A percentile compares a stretch with the other conserved stretches of the same genome.
These are phyloP conservation scores for Nematopogon swammerdamellus DNA, from an alignment of 2,888 invertebrate species.

Conservation along the genomic window DNA sequence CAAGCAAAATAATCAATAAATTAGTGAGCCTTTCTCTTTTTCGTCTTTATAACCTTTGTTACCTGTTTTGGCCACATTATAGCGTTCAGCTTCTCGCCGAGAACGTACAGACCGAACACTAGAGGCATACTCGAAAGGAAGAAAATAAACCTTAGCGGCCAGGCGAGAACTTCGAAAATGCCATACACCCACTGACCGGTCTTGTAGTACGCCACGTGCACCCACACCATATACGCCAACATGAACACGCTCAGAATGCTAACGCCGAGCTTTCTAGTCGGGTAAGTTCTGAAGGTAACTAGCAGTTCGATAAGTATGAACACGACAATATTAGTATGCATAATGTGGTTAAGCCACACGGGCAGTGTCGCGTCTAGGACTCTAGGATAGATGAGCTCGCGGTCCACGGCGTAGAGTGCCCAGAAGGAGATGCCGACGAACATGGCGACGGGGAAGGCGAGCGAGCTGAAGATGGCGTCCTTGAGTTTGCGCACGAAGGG, in stretches of 20 bases:
- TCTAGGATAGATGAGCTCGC: constrained; percentile 86
- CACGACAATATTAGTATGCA: constrained; percentile 85
- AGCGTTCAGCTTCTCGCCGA: constrained; percentile 71
- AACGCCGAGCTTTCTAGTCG: constrained; percentile 63
- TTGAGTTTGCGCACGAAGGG: constrained; percentile 67
- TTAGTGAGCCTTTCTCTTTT: constrained; percentile 51
- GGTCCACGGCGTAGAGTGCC: constrained; percentile 83
- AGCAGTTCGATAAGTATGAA: constrained; percentile 75
- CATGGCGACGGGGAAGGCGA: constrained; percentile 77
- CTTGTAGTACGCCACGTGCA: constrained; percentile 69
- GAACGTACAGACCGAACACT: constrained; percentile 59
- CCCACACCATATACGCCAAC: constrained; percentile 73
- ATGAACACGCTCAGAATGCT: constrained; percentile 62
- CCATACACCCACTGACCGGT: constrained; percentile 92
- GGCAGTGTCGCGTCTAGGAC: constrained; percentile 84
- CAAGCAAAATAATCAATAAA: not conserved
- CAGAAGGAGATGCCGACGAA: constrained; percentile 91
- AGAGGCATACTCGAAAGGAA: constrained; percentile 63
- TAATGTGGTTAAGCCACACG: constrained; percentile 87
- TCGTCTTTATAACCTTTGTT: constrained; percentile 41
- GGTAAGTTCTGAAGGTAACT: constrained; percentile 74
- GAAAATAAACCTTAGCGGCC: constrained; percentile 71
- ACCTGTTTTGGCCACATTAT: constrained; percentile 71
- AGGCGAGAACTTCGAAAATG: constrained; percentile 72
- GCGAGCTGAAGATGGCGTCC: constrained; percentile 63